These are phyloP conservation scores for Napeogenes inachia DNA, from an alignment of 2,888 invertebrate species.

Conservation along the genomic window DNA sequence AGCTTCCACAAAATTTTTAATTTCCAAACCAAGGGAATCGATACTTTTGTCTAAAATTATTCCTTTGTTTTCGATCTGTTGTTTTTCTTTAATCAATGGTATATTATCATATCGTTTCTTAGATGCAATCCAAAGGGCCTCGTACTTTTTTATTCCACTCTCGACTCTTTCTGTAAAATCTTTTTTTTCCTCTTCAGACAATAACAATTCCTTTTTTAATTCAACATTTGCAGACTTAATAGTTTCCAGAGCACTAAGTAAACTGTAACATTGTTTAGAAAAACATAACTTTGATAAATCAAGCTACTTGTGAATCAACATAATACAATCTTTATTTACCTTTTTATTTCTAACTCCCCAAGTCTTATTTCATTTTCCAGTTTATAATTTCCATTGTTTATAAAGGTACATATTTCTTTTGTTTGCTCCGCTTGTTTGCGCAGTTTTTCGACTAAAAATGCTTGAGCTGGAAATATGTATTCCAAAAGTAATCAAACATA, in stretches of 20 bases:
- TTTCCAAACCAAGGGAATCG: constrained; percentile 39
- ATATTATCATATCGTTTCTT: constrained; percentile 58
- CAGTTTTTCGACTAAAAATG: constrained; percentile 49
- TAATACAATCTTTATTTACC: constrained; percentile 36
- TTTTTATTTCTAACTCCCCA: constrained; percentile 52
- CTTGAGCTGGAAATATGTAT: constrained; percentile 47
- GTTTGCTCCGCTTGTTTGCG: constrained; percentile 48
- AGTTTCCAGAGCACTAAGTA: constrained; percentile 45
- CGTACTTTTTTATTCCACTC: constrained; percentile 53
- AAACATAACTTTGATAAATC: background rate
- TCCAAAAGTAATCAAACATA: background rate
- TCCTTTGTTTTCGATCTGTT: constrained; percentile 39
- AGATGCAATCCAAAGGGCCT: constrained; percentile 51
- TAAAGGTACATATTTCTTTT: constrained; percentile 47
- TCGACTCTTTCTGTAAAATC: constrained; percentile 44
- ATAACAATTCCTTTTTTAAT: constrained; percentile 49
- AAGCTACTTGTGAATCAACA: too few species aligned
- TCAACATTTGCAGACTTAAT: constrained; percentile 55
- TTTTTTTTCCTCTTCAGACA: constrained; percentile 46
- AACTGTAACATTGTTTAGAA: constrained; percentile 39
- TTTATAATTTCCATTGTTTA: constrained; percentile 51
- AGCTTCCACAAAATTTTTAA: constrained; percentile 35
- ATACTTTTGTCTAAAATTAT: constrained; percentile 40
- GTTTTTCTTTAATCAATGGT: constrained; percentile 50
- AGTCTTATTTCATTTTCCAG: constrained; percentile 56